Base-by-base conservation (phyloP, 2,797 vertebrate genomes). In the Tauraco hartlaubi region DNA sequence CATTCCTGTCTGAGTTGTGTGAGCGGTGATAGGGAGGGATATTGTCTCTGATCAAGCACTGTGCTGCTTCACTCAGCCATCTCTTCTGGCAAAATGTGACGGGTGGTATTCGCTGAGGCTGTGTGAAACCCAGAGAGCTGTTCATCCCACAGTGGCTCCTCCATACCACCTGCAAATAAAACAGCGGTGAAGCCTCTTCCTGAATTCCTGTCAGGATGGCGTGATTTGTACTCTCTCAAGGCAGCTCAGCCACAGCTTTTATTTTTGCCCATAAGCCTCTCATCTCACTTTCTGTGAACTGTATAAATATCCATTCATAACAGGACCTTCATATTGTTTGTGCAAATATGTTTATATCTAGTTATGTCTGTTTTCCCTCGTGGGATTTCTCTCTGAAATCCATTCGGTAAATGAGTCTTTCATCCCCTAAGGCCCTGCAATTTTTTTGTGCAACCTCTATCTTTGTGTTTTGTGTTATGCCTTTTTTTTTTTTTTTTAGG, bases 261-360 rank as follows among this genome's bases (percentile, higher is more conserved):
- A 1, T 15, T 85, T 46, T 62, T 90, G 31, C 20, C 75, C 33
- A 21, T 2, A 35, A 93, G 39, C 8, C 58, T 66, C 39, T 56
- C 59, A 31, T 68, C 49, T 92, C 23, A 2, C 41, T 80, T 81
- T 44, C 61, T 82, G 46, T 51, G 43, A 55, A 21, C 48, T 25
- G 25, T 48, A 28, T 43, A 64, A 91, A 66, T 67, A 39, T 14
- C n/a, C 28, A 3, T 63, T 79, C 15, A 2, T 16, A 73, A 14
- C 16, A 56, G 44, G 76, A 48, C 67, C 48, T 75, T 91, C 76
- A 44, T 14, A 7, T 43, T 35, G 15, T 71, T 58, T 62, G 35
- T 89, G 82, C 59, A 95, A 93, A 67, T 64, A 68, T 28, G 71
- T 92, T 96, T 95, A 46, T 90, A 76, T 91, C 63, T 85, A 41